Conservation (phyloP, 2,888 invertebrate species). For the Aplocera efformata region DNA sequence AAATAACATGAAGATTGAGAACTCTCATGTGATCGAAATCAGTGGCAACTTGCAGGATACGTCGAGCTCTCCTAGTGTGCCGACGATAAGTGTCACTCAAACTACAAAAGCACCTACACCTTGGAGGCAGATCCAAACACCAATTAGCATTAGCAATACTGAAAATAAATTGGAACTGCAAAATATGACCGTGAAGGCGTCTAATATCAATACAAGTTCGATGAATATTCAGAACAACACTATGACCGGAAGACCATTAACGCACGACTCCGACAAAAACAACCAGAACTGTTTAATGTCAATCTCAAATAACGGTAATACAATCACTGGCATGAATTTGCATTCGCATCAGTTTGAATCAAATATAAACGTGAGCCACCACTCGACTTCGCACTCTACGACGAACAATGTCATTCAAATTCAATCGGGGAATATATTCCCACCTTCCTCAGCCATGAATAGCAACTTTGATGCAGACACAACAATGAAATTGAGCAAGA, state of each 20-base stretch:
- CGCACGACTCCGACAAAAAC: slow-evolving; percentile 60
- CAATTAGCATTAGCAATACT: slow-evolving; percentile 37
- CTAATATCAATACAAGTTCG: slow-evolving; percentile 46
- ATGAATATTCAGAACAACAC: slow-evolving; percentile 58
- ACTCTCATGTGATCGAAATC: slow-evolving; percentile 72
- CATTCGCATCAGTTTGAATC: slow-evolving; percentile 69
- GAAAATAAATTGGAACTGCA: slow-evolving; percentile 66
- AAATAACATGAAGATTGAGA: slow-evolving; percentile 65
- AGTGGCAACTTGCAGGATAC: slow-evolving; percentile 70
- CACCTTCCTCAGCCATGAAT: slow-evolving; percentile 61
- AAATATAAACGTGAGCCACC: slow-evolving; percentile 60
- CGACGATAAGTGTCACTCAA: slow-evolving; percentile 73
- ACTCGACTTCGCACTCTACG: slow-evolving; percentile 58
- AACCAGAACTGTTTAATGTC: slow-evolving; percentile 64
- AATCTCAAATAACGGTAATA: slow-evolving; percentile 49
- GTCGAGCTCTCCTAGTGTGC: slow-evolving; percentile 53
- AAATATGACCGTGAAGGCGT: slow-evolving; percentile 57
- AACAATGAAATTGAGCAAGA: slow-evolving; percentile 70
- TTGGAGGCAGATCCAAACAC: slow-evolving; percentile 61
- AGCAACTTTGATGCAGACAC: slow-evolving; percentile 72
- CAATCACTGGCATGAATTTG: slow-evolving; percentile 50
- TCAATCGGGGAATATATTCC: slow-evolving; percentile 70
- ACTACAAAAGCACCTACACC: slow-evolving; percentile 72
- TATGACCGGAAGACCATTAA: slow-evolving; percentile 46
- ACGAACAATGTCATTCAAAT: slow-evolving; percentile 74